Evolutionary conservation across 1,140 invertebrate species (phyloP).

Genomic region (Rhopalosiphum padi): DNA sequence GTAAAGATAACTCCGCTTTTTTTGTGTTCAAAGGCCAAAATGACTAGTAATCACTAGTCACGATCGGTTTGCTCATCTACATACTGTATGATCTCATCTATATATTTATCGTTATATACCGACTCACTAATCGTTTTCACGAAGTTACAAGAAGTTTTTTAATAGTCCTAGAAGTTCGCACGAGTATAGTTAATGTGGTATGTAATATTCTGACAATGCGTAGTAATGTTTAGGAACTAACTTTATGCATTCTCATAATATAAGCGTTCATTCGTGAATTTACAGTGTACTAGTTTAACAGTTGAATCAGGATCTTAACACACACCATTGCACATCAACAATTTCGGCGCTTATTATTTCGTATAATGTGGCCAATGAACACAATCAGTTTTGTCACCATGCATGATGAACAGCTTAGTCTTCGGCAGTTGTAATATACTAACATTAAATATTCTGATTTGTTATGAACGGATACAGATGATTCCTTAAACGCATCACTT

Average conservation of each 20-base stretch:
- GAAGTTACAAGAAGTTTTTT: neutral
- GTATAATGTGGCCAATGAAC: neutral
- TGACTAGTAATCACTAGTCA: neutral
- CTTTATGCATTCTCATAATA: neutral
- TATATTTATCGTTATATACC: neutral
- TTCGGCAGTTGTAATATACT: neutral
- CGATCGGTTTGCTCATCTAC: neutral
- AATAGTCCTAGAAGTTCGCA: neutral
- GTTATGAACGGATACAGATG: neutral
- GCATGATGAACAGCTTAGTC: neutral
- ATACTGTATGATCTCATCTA: neutral
- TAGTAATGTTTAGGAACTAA: conserved; percentile 2
- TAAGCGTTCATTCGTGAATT: neutral
- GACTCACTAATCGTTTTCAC: neutral
- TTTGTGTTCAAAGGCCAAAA: neutral
- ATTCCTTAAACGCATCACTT: neutral
- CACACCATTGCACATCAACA: conserved; percentile 2
- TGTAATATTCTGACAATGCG: neutral
- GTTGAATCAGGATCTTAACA: neutral
- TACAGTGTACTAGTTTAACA: conserved; percentile 3
- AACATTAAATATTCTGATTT: neutral
- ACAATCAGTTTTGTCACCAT: neutral
- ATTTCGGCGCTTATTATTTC: neutral
- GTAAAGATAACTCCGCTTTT: neutral
- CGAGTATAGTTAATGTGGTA: neutral